Base-by-base conservation (phyloP, 2,888 invertebrate genomes). In the Hoplodrina ambigua region DNA sequence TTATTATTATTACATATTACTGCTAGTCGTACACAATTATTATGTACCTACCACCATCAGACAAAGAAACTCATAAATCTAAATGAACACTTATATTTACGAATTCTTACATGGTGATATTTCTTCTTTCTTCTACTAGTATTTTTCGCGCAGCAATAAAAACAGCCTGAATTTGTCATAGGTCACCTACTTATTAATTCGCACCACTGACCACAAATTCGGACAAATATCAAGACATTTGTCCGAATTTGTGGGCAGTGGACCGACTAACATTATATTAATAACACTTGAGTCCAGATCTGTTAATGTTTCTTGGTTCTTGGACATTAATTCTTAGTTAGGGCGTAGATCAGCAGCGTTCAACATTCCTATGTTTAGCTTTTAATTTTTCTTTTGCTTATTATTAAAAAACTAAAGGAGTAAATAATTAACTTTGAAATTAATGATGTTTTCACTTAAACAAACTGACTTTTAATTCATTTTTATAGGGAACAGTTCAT, bases 191-290 rank as follows among this genome's bases (percentile, higher is more conserved):
- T 20, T 57, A 61, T 56, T 52, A 10, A 69, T 69, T 46, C 37
- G 41, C 46, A 10, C 41, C 60, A 75, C 46, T 11, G 46, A 13
- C 20, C 46, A 76, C 52, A 69, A 30, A 75, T 56, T 46, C 20
- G 11, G 50, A 56, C 37, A 75, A 73, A 75, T 73, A 69, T 69
- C 20, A 20, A n/a, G 19, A 75, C 55, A 75, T 73, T 73, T 69
- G 41, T 75, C n/a, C 13, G 15, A 69, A 56, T 75, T 49, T 56
- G 46, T 56, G 50, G 20, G 11, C 37, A 60, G 52, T 73, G 60
- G 52, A 73, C 37, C 75, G 68, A 41, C 5, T 19, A 33, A 67
- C 46, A 52, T 75, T 41, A 41, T 66, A 75, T 75, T 66, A 72
- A 67, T 54, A 49, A 33, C 20, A 41, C 49, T 66, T 33, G 17